These are phyloP conservation scores for Notarius lentiginosus DNA, from an alignment of 2,113 vertebrate species.

Conservation along the genomic window DNA sequence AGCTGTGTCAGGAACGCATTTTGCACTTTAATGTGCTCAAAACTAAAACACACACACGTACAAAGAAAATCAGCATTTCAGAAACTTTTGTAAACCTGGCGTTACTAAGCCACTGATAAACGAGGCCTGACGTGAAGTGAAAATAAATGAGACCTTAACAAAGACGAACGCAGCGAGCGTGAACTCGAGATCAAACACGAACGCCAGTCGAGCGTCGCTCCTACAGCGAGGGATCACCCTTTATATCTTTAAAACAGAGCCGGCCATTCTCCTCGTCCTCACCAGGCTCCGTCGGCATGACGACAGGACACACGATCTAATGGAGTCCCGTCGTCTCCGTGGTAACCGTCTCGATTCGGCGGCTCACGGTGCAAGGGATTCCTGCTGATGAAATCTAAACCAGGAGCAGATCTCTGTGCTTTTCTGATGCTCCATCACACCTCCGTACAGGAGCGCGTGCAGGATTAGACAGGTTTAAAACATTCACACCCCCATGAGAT, in stretches of 20 bases:
- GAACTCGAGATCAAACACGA: not conserved
- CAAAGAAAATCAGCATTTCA: no score
- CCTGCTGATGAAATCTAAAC: constrained; percentile 12
- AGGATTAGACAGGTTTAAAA: no score
- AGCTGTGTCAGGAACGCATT: not conserved
- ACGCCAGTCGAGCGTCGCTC: not conserved
- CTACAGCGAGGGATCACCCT: constrained; percentile 12
- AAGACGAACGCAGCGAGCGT: not conserved
- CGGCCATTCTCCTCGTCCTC: constrained; percentile 22
- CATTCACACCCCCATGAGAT: not conserved
- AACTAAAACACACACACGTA: no score
- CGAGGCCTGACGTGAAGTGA: not conserved
- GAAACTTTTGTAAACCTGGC: not conserved
- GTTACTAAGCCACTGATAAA: not conserved
- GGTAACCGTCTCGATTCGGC: constrained; percentile 32
- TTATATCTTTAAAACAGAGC: constrained; percentile 42
- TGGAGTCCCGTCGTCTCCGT: constrained; percentile 39
- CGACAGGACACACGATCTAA: constrained; percentile 43
- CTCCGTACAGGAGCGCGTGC: not conserved
- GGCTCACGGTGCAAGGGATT: constrained; percentile 5
- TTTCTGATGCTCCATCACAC: not conserved
- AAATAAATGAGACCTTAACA: not conserved
- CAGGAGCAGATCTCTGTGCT: not conserved
- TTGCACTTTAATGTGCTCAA: no score
- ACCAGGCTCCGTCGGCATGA: constrained; percentile 51